phyloP scores from a whole-genome alignment of 2,888 invertebrate species.

The Biston stratarius region DNA sequence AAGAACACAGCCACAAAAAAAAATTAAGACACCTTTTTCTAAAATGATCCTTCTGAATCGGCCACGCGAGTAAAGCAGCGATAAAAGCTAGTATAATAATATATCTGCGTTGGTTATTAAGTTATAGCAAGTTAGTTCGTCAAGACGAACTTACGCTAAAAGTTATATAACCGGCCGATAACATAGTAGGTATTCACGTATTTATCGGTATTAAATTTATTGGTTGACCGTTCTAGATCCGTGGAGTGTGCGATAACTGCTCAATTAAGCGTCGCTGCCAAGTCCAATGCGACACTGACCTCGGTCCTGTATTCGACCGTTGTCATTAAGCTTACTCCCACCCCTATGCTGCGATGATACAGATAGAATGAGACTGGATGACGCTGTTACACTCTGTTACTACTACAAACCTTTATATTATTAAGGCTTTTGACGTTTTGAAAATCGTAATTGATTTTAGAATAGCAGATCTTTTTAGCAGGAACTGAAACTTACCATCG shows the following conservation, averaged over 20 bases:
- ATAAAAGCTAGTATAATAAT: no score
- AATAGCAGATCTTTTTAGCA: no score
- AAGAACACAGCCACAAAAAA: no score
- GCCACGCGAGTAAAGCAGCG: no score
- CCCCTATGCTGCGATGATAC: conserved; percentile 66
- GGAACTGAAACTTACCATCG: no score
- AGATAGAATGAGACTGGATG: conserved; percentile 52
- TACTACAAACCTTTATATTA: neutral
- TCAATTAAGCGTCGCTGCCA: conserved; percentile 75
- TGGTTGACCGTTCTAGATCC: conserved; percentile 41
- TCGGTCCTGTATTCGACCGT: conserved; percentile 76
- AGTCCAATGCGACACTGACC: conserved; percentile 78
- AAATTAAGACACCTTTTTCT: no score
- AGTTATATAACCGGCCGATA: conserved; percentile 20
- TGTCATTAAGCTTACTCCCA: conserved; percentile 77
- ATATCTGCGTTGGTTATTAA: no score
- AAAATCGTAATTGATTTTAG: no score
- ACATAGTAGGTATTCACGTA: conserved; percentile 14
- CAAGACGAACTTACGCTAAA: conserved; percentile 16
- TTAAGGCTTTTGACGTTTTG: no score
- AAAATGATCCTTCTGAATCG: no score
- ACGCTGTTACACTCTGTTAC: conserved; percentile 27
- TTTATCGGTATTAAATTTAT: conserved; percentile 48
- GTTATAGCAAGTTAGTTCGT: no score
- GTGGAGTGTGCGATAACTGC: conserved; percentile 62